Evolutionary conservation across 1,140 invertebrate genomes (phyloP), one percentile per base, ranked within the genome.

Genomic region (Drosophila kikkawai): DNA sequence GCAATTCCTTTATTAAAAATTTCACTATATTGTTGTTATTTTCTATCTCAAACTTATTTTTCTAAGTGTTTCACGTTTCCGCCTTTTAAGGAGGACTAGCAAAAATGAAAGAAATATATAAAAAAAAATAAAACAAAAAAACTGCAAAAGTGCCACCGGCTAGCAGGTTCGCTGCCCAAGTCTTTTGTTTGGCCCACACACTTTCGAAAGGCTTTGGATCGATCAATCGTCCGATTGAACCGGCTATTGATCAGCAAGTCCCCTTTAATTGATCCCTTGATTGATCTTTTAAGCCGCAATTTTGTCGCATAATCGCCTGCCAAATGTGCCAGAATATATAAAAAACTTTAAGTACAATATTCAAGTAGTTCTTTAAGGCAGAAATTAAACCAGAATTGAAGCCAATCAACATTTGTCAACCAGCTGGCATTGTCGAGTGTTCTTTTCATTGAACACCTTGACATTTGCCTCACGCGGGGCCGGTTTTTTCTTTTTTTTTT

Each of bases 401-500:
- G 22, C 19, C 57, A 58, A 57, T 65, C 45, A 34, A 55, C 79
- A 59, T 59, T 73, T 82, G 63, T 74, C 69, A 79, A 69, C 60
- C 70, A 60, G 73, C 59, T 82, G 45, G 48, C 57, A 80, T 59
- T 82, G 74, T 29, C 58, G 32, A 36, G 66, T 64, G 44, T 55
- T 66, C 57, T 76, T 81, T 56, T 68, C 64, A 75, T 64, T 50
- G 69, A 83, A 55, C 69, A 75, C 81, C 81, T 82, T 82, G 80
- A 82, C 80, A 84, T 84, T 84, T 84, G 73, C 53, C 47, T 51
- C 59, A 58, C 48, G 57, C 74, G 60, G 66, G 55, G 48, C 67
- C 74, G 57, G 65, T 73, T 78, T 41, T 57, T 39, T 2, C 5
- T 15, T 26, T 7, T 26, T 48, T 39, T 15, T 13, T 15, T 39